Percentiles rank a stretch among this genome's conserved stretches.
Conservation (phyloP, 2,888 invertebrate genomes). For the Ectemnius continuus region DNA sequence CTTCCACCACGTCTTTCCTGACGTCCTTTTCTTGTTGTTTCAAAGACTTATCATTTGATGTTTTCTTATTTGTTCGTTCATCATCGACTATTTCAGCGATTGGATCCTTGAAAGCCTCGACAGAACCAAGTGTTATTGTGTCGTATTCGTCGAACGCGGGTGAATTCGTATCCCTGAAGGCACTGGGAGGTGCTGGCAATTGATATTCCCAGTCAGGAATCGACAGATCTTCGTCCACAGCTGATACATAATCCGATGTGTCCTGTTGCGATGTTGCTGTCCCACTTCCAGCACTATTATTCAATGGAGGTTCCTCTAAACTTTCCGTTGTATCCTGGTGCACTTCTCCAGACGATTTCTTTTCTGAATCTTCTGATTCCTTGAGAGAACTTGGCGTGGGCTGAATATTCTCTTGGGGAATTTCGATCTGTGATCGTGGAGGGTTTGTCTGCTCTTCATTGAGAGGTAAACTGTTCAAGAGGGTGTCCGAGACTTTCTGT, state of each 20-base stretch:
- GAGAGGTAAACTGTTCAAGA: conserved; percentile 61
- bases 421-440: neutral
- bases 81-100: neutral
- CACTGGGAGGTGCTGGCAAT: conserved; percentile 82
- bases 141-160: conserved; percentile 62
- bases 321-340: conserved; percentile 4
- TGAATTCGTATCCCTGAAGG: conserved; percentile 78
- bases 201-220: conserved; percentile 79
- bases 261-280: conserved; percentile 67
- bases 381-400: neutral
- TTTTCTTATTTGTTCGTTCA: neutral
- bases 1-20: neutral
- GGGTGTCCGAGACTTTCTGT: conserved; percentile 74
- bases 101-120: conserved; percentile 55
- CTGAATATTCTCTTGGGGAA: neutral
- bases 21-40: neutral
- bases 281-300: conserved; percentile 45
- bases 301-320: neutral
- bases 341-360: neutral
- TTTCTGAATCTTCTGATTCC: neutral
- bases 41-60: neutral
- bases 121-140: conserved; percentile 53
- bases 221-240: conserved; percentile 64
- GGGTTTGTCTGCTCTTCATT: neutral
- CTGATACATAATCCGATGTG: conserved; percentile 74